A percentile compares a stretch with the other conserved stretches of the same genome.
Evolutionary conservation across 92 coral and sea anemone species (phyloP).

Genomic region (Chrysogorgia sp.): DNA sequence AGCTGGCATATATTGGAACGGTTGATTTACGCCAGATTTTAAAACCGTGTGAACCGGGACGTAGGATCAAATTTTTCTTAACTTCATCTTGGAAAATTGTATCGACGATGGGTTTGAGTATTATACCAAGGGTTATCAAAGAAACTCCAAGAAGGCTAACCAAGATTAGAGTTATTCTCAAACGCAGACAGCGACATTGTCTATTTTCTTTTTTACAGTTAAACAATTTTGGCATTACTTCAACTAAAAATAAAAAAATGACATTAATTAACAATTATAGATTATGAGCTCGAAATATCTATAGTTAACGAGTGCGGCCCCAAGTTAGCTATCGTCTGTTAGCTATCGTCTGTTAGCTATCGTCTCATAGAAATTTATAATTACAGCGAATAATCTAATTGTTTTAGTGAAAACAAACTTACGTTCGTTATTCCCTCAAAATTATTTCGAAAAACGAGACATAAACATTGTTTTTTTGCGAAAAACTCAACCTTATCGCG

Average conservation of each 20-base stretch:
- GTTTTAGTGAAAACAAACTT: no score
- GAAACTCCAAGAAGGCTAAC: constrained; percentile 45
- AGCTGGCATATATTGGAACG: constrained; percentile 71
- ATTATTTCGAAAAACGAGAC: no score
- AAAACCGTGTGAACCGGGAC: constrained; percentile 59
- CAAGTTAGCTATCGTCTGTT: no score
- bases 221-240: neutral
- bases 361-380: no score
- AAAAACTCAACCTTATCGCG: no score
- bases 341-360: no score
- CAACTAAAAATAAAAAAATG: neutral
- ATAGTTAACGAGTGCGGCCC: no score
- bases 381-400: no score
- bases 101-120: constrained; percentile 50
- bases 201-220: neutral
- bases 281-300: no score
- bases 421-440: no score
- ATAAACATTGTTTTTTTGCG: no score
- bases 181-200: constrained; percentile 23
- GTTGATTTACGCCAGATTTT: constrained; percentile 63
- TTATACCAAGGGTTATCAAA: constrained; percentile 39
- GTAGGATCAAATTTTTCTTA: constrained; percentile 61
- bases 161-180: neutral
- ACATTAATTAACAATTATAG: neutral
- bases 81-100: constrained; percentile 52